Conservation (phyloP, 2,888 invertebrate species). For the Frankliniella fusca region DNA sequence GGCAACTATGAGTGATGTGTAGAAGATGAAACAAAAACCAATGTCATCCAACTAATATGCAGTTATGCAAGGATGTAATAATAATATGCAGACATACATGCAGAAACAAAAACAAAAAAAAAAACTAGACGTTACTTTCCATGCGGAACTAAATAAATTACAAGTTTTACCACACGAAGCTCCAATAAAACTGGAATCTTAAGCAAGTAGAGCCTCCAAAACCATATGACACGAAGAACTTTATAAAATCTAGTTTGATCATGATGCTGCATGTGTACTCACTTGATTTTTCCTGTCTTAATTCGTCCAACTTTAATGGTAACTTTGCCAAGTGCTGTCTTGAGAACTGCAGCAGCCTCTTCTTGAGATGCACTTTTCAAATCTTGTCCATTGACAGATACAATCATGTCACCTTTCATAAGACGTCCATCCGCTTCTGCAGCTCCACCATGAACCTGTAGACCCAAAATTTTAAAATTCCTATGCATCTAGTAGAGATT, state of each 20-base stretch:
- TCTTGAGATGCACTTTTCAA: constrained; percentile 70
- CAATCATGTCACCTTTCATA: constrained; percentile 85
- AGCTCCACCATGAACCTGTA: constrained; percentile 78
- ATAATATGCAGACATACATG: neutral
- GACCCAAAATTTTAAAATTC: constrained; percentile 35
- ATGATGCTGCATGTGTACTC: neutral
- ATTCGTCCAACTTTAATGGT: constrained; percentile 80
- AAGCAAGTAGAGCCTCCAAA: too few species aligned
- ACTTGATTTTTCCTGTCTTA: constrained; percentile 54
- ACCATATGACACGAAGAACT: too few species aligned
- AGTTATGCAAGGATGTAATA: neutral
- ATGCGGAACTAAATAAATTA: neutral
- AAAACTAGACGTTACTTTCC: neutral
- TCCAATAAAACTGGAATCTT: too few species aligned
- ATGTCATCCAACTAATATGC: neutral
- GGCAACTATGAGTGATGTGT: neutral
- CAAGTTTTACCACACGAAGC: neutral
- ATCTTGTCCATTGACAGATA: constrained; percentile 84
- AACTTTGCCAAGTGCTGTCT: constrained; percentile 78
- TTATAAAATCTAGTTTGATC: too few species aligned
- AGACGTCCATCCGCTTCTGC: constrained; percentile 84
- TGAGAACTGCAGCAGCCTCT: constrained; percentile 83
- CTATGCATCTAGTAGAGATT: neutral
- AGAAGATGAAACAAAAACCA: neutral
- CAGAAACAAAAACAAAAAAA: neutral